A percentile compares a stretch with the other conserved stretches of the same genome.
phyloP scores from a whole-genome alignment of 2,113 vertebrate genomes.

The Protobothrops flavoviridis region DNA sequence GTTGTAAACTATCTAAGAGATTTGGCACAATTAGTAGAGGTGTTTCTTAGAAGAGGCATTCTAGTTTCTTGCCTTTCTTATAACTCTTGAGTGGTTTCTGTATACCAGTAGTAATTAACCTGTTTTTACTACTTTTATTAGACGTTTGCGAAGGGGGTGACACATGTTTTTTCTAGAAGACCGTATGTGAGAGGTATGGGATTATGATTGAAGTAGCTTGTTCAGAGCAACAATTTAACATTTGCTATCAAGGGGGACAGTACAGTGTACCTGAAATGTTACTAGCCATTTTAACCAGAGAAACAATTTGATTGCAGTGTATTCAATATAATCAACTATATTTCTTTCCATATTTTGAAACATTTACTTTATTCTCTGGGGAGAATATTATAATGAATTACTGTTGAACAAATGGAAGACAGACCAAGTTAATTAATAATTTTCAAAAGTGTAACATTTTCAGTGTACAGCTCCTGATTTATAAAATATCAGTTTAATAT shows the following conservation, averaged over 20 bases:
- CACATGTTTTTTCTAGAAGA: background rate
- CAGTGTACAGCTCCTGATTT: constrained; percentile 12
- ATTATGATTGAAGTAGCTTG: background rate
- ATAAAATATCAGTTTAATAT: background rate
- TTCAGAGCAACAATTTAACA: background rate
- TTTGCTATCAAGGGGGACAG: background rate
- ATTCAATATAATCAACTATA: background rate
- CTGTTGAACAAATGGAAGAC: background rate
- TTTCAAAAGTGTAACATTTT: constrained; percentile 24
- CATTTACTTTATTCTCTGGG: background rate
- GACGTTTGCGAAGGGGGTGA: background rate
- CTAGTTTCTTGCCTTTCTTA: constrained; percentile 13
- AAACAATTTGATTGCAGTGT: background rate
- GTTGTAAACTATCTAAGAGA: background rate
- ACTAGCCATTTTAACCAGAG: background rate
- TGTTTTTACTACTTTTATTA: background rate
- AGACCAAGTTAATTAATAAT: background rate
- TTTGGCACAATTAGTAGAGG: background rate
- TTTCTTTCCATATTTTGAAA: constrained; percentile 12
- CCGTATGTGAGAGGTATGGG: background rate
- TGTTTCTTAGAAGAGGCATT: rapidly evolving
- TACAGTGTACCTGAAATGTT: background rate
- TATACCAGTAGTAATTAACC: background rate
- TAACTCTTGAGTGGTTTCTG: background rate
- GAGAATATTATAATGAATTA: constrained; percentile 11